A percentile compares a stretch with the other conserved stretches of the same genome.
phyloP scores from a whole-genome alignment of 35 echinoderm and acorn worm species.

The Acanthaster planci region DNA sequence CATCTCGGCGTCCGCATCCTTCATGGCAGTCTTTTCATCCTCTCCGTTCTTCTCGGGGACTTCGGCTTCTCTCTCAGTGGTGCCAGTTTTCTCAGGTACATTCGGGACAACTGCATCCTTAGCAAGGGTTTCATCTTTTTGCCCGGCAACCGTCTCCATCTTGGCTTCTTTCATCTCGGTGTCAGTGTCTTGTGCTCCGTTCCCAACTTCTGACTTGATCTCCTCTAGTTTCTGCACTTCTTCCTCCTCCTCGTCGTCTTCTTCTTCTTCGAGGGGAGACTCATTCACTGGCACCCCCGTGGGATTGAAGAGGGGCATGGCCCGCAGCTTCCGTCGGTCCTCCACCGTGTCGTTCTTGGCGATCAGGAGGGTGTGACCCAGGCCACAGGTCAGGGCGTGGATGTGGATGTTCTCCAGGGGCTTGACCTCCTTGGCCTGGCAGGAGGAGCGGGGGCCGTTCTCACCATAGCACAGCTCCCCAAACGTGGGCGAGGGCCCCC shows the following conservation, averaged over 20 bases:
- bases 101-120: no score
- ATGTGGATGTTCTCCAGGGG: constrained; percentile 69
- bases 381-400: constrained; percentile 74
- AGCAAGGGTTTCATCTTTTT: no score
- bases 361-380: constrained; percentile 81
- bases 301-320: constrained; percentile 53
- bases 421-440: constrained; percentile 74
- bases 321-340: constrained; percentile 58
- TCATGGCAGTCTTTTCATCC: no score
- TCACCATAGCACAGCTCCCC: constrained; percentile 95
- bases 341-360: constrained; percentile 74
- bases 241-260: not conserved
- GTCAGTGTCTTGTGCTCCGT: not conserved
- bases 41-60: no score
- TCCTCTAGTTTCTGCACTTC: not conserved
- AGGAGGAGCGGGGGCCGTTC: constrained; percentile 73
- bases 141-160: no score
- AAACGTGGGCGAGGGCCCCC: constrained; percentile 96
- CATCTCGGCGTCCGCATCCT: no score
- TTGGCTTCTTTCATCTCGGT: no score
- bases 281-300: constrained; percentile 7
- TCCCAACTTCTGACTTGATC: not conserved
- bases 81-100: no score
- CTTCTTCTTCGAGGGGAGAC: not conserved
- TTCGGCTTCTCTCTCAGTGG: no score